Conservation (phyloP, 2,888 invertebrate genomes). For the Eulithis prunata region DNA sequence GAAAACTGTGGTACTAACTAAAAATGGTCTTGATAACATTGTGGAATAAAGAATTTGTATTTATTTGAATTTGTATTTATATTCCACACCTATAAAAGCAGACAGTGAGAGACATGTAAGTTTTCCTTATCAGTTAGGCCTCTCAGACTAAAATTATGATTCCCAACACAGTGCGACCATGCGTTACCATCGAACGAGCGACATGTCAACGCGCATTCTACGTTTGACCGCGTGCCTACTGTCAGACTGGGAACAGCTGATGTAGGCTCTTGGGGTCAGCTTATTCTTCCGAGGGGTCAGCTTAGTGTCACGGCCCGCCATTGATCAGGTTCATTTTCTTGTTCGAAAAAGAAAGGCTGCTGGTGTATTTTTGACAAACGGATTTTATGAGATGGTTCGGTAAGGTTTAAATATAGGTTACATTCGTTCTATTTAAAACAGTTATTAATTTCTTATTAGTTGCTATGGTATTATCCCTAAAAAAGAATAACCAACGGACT, state of each 20-base stretch:
- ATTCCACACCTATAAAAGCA: no score
- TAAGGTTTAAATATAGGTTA: no score
- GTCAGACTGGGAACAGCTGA: conserved; percentile 27
- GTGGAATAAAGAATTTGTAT: no score
- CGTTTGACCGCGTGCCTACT: conserved; percentile 18
- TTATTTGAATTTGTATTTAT: no score
- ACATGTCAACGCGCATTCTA: conserved; percentile 19
- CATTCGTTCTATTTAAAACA: no score
- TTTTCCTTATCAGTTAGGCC: neutral
- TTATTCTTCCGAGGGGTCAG: conserved; percentile 21
- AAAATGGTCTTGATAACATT: no score
- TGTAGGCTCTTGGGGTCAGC: conserved; percentile 25
- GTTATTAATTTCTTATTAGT: no score
- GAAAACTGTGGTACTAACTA: no score
- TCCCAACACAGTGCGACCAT: conserved; percentile 17
- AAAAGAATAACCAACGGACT: no score
- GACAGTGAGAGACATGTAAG: neutral
- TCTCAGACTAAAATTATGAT: conserved; percentile 4
- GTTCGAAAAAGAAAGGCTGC: conserved; percentile 1
- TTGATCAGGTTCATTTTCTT: conserved; percentile 18
- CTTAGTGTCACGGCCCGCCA: conserved; percentile 28
- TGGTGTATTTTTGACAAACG: neutral
- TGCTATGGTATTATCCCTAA: no score
- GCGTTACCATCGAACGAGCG: conserved; percentile 15
- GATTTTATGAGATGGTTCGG: neutral